Base-by-base conservation (phyloP, 2,797 vertebrate species). In the Pipistrellus pipistrellus region DNA sequence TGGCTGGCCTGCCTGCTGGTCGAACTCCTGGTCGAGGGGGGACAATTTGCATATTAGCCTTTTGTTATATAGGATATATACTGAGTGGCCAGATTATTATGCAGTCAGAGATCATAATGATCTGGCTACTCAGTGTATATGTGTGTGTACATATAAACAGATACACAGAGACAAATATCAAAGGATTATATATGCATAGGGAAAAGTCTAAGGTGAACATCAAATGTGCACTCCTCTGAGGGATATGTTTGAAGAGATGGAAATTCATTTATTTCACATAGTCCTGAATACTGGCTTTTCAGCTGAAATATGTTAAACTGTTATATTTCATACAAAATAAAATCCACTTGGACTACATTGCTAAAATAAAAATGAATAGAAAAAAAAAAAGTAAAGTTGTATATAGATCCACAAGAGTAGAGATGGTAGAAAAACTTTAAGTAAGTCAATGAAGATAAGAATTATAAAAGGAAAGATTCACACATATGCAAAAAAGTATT, bases 251-350 rank as follows among this genome's bases (percentile, higher is more conserved):
- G 18, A 82, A 78, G 55, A 76, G 32, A 13, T 15, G 0, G 13
- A 48, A 7, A 41, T 20, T 90, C 87, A 69, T 57, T 95, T 95
- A 73, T 85, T 85, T 87, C 41, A 73, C 55, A 30, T 21, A 53
- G 21, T 32, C 13, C 8, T 20, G 41, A 73, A 18, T 17, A 81
- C 73, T 73, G 38, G 46, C 11, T 55, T 88, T 91, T 57, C 9
- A 90, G 69, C 35, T 85, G 66, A 69, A 82, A 88, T 32, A 41
- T 64, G 68, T 53, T 73, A 71, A 30, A 59, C 27, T 68, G 23
- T 68, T 90, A 41, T 18, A 14, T 64, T 35, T 80, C 44, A 44
- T 82, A 82, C 55, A 93, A 92, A 92, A 77, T 30, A 90, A 90
- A 94, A 64, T 83, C 27, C 13, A 88, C 8, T 12, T 90, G 38